Percentiles rank a stretch among this genome's conserved stretches.
Conservation (phyloP, 2,113 vertebrate species). For the Romanogobio albipinnatus region DNA sequence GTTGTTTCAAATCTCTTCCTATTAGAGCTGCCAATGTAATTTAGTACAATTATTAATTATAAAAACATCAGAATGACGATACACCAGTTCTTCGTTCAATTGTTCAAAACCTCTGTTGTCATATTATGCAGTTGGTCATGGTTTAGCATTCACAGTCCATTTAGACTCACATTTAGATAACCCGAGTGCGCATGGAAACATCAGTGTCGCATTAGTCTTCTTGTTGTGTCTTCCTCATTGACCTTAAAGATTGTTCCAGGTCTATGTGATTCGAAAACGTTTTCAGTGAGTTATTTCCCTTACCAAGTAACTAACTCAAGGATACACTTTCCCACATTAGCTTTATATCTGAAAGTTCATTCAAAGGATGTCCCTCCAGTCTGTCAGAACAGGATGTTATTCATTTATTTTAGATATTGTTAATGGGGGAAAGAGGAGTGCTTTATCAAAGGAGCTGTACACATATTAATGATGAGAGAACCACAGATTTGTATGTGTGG, state of each 20-base stretch:
- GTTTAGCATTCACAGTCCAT: background rate
- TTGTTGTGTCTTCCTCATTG: background rate
- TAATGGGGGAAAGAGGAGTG: background rate
- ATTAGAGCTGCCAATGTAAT: background rate
- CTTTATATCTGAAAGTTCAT: background rate
- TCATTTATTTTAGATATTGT: slow-evolving; percentile 14
- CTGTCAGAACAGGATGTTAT: slow-evolving; percentile 19
- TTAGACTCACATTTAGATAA: background rate
- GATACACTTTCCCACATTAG: background rate
- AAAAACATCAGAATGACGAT: too few species aligned
- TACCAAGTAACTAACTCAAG: background rate
- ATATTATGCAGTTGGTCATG: background rate
- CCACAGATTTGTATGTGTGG: background rate
- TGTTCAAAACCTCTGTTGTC: background rate
- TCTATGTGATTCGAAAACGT: background rate
- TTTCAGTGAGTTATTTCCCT: background rate
- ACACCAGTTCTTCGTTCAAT: background rate
- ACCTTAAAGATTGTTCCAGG: background rate
- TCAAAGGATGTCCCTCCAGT: slow-evolving; percentile 9
- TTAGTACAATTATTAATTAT: background rate
- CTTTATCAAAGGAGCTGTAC: slow-evolving; percentile 4
- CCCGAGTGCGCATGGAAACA: background rate
- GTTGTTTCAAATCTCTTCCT: background rate
- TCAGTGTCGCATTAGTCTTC: background rate
- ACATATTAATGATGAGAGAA: slow-evolving; percentile 9